A percentile compares a stretch with the other conserved stretches of the same genome.
Evolutionary conservation across 2,797 vertebrate genomes (phyloP).

Genomic region (Dermochelys coriacea): DNA sequence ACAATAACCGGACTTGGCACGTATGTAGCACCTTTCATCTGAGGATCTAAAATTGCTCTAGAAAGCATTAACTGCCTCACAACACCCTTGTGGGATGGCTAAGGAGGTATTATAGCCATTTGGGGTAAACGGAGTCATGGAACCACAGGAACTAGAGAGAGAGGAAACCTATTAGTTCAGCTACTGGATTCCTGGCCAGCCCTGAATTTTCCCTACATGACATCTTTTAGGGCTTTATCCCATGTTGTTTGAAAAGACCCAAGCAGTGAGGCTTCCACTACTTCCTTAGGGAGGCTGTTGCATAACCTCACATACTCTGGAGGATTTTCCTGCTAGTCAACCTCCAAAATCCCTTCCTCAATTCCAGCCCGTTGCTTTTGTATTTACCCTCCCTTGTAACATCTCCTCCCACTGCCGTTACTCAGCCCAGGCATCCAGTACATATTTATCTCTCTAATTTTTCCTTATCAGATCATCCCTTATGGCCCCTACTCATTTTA

Average conservation of each 20-base stretch:
- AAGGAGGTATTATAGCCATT: neutral
- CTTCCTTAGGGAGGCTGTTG: neutral
- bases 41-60: neutral
- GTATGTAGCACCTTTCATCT: neutral
- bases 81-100: neutral
- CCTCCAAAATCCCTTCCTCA: neutral
- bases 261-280: neutral
- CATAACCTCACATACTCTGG: neutral
- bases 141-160: neutral
- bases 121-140: neutral
- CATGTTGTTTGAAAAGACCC: neutral
- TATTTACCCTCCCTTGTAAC: neutral
- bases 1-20: fast-evolving
- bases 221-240: neutral
- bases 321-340: neutral
- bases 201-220: neutral
- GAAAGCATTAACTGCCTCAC: neutral
- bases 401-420: neutral
- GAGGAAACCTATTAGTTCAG: neutral
- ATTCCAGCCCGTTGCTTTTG: neutral
- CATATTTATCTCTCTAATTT: neutral
- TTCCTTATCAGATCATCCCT: neutral
- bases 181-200: neutral
- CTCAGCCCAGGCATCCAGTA: neutral
- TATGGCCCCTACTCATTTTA: neutral